Evolutionary conservation across 2,888 invertebrate species (phyloP), one percentile per base, ranked within the genome.

Genomic region (Brenthis daphne): DNA sequence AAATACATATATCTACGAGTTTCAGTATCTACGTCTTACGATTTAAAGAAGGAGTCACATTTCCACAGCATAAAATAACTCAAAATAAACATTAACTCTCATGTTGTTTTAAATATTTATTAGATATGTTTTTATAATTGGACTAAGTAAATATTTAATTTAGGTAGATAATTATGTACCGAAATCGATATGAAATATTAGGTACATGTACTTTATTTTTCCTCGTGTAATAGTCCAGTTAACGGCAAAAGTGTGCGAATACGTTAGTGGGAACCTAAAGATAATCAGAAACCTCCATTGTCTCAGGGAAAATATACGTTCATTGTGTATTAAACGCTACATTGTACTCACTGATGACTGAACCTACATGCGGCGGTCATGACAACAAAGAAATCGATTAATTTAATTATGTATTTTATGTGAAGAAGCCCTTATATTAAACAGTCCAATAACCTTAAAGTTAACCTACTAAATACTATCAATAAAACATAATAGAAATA

Each of bases 181-280:
- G 11, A 43, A 43, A 43, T 43, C 37, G 11, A 43, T 43, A 43
- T 11, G 11, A 43, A 43, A 2, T 43, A 11, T 43, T 43, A 43
- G 11, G 4, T 3, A 24, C 4, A 43, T 43, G 11, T 43, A 43
- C 11, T 29, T 50, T 50, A 50, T 50, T 43, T 60, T 3, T 29
- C 6, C 16, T n/a, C 33, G 14, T 48, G 43, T 47, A 84, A 82
- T 83, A 82, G 78, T 69, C 77, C 82, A 80, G 80, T 78, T 82
- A 85, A 85, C 86, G 88, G 83, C 88, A 89, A 89, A 89, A 84
- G 84, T 87, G 86, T 87, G 87, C 85, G 87, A 88, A 88, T 85
- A 75, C 77, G 80, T 80, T 82, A 85, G 88, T 89, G 89, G 85
- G 90, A 89, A 89, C 81, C 72, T 72, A 71, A 74, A 87, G 85